Base-by-base conservation (phyloP, 2,888 invertebrate species). In the Oscheius onirici region DNA sequence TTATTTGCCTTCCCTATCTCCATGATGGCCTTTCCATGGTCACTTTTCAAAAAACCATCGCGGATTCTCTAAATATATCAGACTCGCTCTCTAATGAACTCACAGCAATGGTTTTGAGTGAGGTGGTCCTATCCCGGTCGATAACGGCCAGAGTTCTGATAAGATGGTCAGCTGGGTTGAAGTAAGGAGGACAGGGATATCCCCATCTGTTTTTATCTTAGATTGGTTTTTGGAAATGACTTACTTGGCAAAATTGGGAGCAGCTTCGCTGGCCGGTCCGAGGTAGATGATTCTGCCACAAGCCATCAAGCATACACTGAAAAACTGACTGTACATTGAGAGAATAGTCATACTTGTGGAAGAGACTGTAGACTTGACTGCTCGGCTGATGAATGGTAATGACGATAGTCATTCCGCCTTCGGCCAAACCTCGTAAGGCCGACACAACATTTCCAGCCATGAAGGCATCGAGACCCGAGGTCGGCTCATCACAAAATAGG, bases 381-480 rank as follows among this genome's bases (percentile, higher is more conserved):
- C 94, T 94, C 0, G 96, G 96, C 88, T 97, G 96, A 89, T 96
- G 96, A 77, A 97, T 94, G 0, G 96, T 96, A 84, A 93, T 92
- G 22, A 96, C 91, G 61, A 96, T 92, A 0, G 95, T 95, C 89
- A 94, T 95, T 43, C 95, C 95, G 81, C 92, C 68, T n/a, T 80
- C 77, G 1, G 82, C 82, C 43, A 83, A 49, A 40, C 65, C 40
- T 15, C 80, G 68, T 2, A 83, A 72, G n/a, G 78, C 77, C n/a
- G 75, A 72, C 2, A 83, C 81, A 0, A 83, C 82, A 57, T 79
- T 80, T 0, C 77, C 81, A 10, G 86, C 86, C 79, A 86, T 82
- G 77, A 88, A 90, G 0, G 89, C 88, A 79, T 90, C 90, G 49
- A 90, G 79, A 20, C 90, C 90, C 1, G 89, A 90, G 2, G 90